phyloP scores from a whole-genome alignment of 1,140 invertebrate species.

The Drosophila tsacasi region DNA sequence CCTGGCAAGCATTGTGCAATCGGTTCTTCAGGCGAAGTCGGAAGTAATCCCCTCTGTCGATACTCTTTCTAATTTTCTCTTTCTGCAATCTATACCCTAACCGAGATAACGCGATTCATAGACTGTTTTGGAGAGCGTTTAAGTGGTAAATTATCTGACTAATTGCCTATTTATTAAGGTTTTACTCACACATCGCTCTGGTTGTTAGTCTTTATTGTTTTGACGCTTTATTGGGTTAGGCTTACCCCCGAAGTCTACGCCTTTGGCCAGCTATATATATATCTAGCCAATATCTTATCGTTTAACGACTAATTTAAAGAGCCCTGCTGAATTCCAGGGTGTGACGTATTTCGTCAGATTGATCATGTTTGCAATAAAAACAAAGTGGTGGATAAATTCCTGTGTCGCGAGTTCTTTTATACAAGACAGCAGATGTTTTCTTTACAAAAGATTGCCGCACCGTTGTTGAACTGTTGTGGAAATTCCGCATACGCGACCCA shows the following conservation, averaged over 20 bases:
- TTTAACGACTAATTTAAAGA: slow-evolving; percentile 36
- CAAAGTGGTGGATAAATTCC: slow-evolving; percentile 31
- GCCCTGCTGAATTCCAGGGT: slow-evolving; percentile 28
- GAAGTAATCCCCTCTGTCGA: slow-evolving; percentile 3
- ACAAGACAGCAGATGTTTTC: slow-evolving; percentile 52
- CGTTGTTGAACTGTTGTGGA: neutral
- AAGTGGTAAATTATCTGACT: slow-evolving; percentile 45
- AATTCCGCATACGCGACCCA: slow-evolving; percentile 22
- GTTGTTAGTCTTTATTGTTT: slow-evolving; percentile 16
- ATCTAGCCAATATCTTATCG: slow-evolving; percentile 58
- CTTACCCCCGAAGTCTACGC: slow-evolving; percentile 10
- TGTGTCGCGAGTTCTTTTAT: slow-evolving; percentile 25
- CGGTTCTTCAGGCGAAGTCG: neutral
- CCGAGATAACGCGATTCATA: slow-evolving; percentile 16
- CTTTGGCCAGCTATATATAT: slow-evolving; percentile 31
- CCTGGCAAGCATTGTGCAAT: slow-evolving; percentile 24
- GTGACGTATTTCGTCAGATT: slow-evolving; percentile 46
- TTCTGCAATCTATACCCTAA: slow-evolving; percentile 21
- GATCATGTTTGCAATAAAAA: slow-evolving; percentile 37
- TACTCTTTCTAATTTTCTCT: neutral
- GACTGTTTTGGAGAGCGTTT: slow-evolving; percentile 1
- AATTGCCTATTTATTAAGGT: slow-evolving; percentile 44
- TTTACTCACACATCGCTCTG: slow-evolving; percentile 35
- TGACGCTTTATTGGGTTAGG: slow-evolving; percentile 36
- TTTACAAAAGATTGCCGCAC: slow-evolving; percentile 14